A percentile compares a stretch with the other conserved stretches of the same genome.
Conservation (phyloP, 2,888 invertebrate genomes). For the Epistrophella euchroma region DNA sequence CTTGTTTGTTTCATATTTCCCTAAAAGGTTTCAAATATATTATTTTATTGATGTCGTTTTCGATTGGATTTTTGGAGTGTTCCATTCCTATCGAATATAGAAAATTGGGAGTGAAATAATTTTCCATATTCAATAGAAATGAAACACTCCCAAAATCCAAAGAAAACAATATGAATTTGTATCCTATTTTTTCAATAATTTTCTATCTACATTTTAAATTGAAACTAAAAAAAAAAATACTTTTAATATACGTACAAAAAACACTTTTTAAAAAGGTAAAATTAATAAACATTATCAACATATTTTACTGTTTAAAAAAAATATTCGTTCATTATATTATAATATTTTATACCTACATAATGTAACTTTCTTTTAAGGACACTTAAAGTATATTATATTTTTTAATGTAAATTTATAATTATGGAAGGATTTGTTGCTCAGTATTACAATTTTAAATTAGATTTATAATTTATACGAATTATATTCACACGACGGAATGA, state of each 20-base stretch:
- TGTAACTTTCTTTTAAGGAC: conserved; percentile 30
- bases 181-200: conserved; percentile 15
- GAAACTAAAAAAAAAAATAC: conserved; percentile 19
- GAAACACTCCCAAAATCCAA: too few species aligned
- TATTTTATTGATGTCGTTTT: too few species aligned
- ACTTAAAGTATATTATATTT: conserved; percentile 33
- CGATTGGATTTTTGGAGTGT: too few species aligned
- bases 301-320: conserved; percentile 17
- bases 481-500: conserved; percentile 72
- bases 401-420: conserved; percentile 56
- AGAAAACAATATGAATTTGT: too few species aligned
- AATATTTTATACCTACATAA: conserved; percentile 8
- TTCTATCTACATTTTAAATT: conserved; percentile 59
- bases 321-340: conserved; percentile 42
- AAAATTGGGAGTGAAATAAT: too few species aligned
- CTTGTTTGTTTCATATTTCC: conserved; percentile 23
- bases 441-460: conserved; percentile 26
- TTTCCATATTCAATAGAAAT: too few species aligned
- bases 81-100: too few species aligned
- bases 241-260: conserved; percentile 36
- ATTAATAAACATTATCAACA: conserved; percentile 22
- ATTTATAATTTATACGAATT: conserved; percentile 53
- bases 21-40: conserved; percentile 15
- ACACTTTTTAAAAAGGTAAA: conserved; percentile 6
- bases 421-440: conserved; percentile 73